Percentiles rank a stretch among this genome's conserved stretches.
phyloP scores from a whole-genome alignment of 2,797 vertebrate species.

The Falco columbarius region DNA sequence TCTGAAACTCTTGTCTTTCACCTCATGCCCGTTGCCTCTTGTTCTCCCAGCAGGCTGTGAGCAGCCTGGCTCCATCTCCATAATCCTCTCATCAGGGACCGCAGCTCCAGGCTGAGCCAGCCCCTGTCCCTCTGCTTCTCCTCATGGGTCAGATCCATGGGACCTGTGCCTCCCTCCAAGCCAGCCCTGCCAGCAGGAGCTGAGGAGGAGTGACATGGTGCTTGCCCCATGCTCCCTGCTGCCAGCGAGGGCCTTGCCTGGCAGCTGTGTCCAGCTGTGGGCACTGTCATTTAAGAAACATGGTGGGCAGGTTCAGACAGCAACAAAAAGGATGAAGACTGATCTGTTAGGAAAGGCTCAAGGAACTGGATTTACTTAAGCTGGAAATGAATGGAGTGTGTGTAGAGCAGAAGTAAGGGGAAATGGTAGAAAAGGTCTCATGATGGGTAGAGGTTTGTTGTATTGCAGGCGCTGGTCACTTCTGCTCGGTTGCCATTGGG shows the following conservation, averaged over 20 bases:
- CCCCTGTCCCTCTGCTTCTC: not conserved
- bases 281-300: not conserved
- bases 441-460: not conserved
- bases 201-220: not conserved
- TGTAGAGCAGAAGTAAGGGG: not conserved
- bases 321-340: not conserved
- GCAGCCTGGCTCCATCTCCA: not conserved
- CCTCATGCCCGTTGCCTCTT: not conserved
- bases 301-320: not conserved
- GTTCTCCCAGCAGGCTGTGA: fast-evolving
- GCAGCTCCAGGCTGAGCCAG: not conserved
- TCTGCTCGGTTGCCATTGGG: not conserved
- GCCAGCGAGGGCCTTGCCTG: not conserved
- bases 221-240: not conserved
- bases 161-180: not conserved
- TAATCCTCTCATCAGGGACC: not conserved
- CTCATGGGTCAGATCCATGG: not conserved
- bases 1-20: not conserved
- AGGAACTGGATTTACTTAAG: not conserved
- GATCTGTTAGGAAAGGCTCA: not conserved
- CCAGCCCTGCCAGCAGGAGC: not conserved
- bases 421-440: not conserved
- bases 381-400: not conserved
- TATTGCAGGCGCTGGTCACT: not conserved
- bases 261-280: not conserved